phyloP scores from a whole-genome alignment of 2,797 vertebrate species.

The Sternarchorhynchus goeldii region DNA sequence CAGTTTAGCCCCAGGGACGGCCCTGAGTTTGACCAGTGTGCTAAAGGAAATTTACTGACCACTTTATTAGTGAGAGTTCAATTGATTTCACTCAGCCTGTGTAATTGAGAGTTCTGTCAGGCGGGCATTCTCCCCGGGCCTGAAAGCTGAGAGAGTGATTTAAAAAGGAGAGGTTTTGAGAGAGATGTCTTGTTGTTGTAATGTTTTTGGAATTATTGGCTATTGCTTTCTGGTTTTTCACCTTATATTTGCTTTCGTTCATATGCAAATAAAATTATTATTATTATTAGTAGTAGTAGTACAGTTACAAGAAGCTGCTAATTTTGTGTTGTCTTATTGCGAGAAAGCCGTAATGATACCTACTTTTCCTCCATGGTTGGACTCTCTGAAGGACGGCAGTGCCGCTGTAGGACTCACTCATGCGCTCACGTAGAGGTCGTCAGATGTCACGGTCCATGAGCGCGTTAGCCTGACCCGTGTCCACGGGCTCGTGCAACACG shows the following conservation, averaged over 20 bases:
- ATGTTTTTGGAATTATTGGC: no score
- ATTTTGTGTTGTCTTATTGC: background rate
- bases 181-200: no score
- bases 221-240: no score
- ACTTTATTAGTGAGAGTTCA: conserved; percentile 8
- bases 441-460: background rate
- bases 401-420: background rate
- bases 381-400: no score
- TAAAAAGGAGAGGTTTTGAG: background rate
- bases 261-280: no score
- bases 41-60: conserved; percentile 15
- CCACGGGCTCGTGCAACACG: background rate
- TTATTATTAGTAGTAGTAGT: no score
- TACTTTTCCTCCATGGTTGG: background rate
- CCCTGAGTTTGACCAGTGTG: background rate
- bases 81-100: conserved; percentile 11
- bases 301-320: background rate
- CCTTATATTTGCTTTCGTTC: no score
- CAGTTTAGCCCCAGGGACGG: background rate
- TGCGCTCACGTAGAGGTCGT: no score
- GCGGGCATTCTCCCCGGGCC: background rate
- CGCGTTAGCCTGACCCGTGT: background rate
- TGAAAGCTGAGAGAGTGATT: conserved; percentile 7
- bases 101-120: background rate
- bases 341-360: background rate